Conservation (phyloP, 2,888 invertebrate genomes). For the Trachelus tabidus region DNA sequence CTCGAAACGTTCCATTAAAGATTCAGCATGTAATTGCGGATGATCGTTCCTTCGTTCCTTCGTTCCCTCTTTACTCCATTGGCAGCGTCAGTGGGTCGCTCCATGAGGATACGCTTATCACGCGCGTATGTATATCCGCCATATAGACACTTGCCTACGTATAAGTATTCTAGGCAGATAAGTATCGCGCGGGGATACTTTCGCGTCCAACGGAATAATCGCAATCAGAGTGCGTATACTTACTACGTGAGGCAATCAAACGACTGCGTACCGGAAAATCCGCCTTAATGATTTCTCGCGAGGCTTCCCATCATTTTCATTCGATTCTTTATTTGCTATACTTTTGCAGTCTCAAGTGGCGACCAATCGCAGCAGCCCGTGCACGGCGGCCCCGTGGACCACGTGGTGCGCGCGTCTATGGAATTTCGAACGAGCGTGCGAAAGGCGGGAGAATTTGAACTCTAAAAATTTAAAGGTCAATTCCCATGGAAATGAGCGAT, state of each 20-base stretch:
- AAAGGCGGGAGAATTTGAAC: no score
- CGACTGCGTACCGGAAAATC: slow-evolving; percentile 51
- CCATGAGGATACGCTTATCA: slow-evolving; percentile 8
- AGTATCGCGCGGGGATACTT: neutral
- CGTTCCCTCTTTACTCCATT: slow-evolving; percentile 26
- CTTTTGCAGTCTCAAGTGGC: no score
- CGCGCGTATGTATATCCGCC: slow-evolving; percentile 2
- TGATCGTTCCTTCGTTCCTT: slow-evolving; percentile 45
- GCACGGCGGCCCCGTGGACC: no score
- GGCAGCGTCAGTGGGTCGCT: slow-evolving; percentile 10
- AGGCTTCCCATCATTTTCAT: no score
- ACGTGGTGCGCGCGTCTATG: no score
- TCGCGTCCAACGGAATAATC: slow-evolving; percentile 3
- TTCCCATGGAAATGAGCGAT: no score
- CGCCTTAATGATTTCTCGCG: slow-evolving; percentile 41
- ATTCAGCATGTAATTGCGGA: slow-evolving; percentile 67
- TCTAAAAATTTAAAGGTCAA: no score
- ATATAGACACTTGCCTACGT: slow-evolving; percentile 9
- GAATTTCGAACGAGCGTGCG: no score
- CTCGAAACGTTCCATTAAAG: slow-evolving; percentile 66
- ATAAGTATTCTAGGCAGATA: no score
- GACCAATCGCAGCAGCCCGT: no score
- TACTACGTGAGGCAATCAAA: slow-evolving; percentile 51
- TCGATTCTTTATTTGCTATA: no score
- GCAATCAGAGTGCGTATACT: slow-evolving; percentile 2